These are phyloP conservation scores for Monoplex corrugatus DNA, from an alignment of 2,888 invertebrate genomes.

Conservation along the genomic window DNA sequence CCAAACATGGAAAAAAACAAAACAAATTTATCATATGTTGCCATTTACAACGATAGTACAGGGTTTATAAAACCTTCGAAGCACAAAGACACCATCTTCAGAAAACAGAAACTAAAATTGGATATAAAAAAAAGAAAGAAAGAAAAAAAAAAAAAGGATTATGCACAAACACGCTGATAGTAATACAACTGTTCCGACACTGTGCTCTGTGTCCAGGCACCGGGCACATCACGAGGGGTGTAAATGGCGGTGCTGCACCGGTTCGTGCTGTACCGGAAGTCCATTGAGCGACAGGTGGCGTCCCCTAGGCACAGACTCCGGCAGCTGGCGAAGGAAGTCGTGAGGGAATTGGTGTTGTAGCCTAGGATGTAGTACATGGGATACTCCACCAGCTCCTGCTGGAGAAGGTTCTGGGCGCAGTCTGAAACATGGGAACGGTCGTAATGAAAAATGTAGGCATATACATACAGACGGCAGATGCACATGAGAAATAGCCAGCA, in stretches of 20 bases:
- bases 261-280: slow-evolving; percentile 10
- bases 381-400: not conserved
- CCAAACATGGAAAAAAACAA: too few species aligned
- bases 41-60: too few species aligned
- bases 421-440: not conserved
- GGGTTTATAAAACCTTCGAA: too few species aligned
- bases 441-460: too few species aligned
- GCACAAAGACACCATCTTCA: too few species aligned
- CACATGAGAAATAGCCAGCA: too few species aligned
- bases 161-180: slow-evolving; percentile 10
- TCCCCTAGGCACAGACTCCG: not conserved
- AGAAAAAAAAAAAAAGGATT: too few species aligned
- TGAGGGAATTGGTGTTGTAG: not conserved
- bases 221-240: not conserved
- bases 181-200: not conserved
- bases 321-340: not conserved
- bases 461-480: too few species aligned
- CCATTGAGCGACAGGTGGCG: not conserved
- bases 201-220: not conserved
- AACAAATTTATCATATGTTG: too few species aligned
- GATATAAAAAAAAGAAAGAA: too few species aligned
- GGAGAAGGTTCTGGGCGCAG: not conserved
- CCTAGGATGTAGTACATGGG: not conserved
- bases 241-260: not conserved
- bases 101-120: too few species aligned